Base-by-base conservation (phyloP, 2,113 vertebrate genomes). In the Paradisaea rubra region DNA sequence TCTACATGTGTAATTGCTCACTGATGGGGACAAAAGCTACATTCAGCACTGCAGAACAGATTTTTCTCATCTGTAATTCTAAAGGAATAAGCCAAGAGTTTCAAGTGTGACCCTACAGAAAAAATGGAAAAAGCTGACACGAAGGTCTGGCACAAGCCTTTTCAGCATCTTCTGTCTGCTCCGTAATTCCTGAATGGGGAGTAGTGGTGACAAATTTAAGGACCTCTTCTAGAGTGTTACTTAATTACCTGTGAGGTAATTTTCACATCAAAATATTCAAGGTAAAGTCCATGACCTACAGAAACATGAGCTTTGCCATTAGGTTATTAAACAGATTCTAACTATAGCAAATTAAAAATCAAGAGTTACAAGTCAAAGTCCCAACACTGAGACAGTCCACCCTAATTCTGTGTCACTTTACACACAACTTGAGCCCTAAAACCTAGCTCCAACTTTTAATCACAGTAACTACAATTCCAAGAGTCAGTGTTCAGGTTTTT, bases 211-310 rank as follows among this genome's bases (percentile, higher is more conserved):
- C 37, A n/a, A 65, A 92, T 81, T 59, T 71, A 91, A 79, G 70
- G 61, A 89, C 57, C 39, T 81, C 70, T 85, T 65, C 60, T 12
- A 74, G 54, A 59, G 52, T n/a, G 39, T 52, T 74, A 73, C 12
- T 77, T 76, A 85, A 76, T 88, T 82, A 86, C 88, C 21, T 20
- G 60, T 17, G 72, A 95, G 60, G 19, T 44, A 81, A 90, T 95
- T 93, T 74, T 56, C 72, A 83, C 47, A 84, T 68, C 86, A 88
- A 84, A 94, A 94, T 64, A 94, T 31, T 71, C 60, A 74, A 63
- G 52, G 76, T 81, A 73, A 86, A 86, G 76, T 44, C 76, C 44
- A 56, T 1, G 44, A 81, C 76, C 94, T 70, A 77, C 15, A 56
- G 76, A 81, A 95, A 78, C 47, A 66, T 0, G 3, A 89, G 78